Evolutionary conservation across 2,113 vertebrate genomes (phyloP), one percentile per base, ranked within the genome.

Genomic region (Dipodomys spectabilis): DNA sequence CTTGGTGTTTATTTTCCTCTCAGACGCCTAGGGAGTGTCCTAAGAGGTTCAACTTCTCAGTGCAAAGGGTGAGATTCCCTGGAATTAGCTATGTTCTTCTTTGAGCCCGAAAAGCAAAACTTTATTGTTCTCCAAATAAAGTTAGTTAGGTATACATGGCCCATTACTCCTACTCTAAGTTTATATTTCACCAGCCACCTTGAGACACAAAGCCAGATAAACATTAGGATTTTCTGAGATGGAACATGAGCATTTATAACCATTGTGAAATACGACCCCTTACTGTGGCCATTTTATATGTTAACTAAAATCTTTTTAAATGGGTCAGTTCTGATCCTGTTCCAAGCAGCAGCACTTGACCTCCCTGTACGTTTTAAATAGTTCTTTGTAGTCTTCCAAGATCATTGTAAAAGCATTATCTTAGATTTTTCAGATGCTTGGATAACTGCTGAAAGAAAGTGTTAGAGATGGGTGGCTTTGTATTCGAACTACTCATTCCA

Each of bases 31-130:
- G 0, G 19, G 6, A 82, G 12, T 6, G 8, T 11, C 20, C 27
- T 4, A 1, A 49, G 23, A 65, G 7, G 16, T 7, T 15, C 7
- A 4, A 2, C 1, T 44, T 22, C 71, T 6, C 6, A 28, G 4
- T 23, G 28, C 18, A 77, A 77, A 83, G 15, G 74, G 7, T 5
- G 44, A 45, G 32, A 2, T 35, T 44, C 7, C 1, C 16, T 22
- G 23, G 20, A 15, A 16, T 5, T 22, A 28, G 22, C 3, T 44
- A 30, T 22, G 35, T n/a, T 39, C 3, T 45, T 11, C 0, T 35
- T 25, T 39, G 25, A 13, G 39, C 28, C 3, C 1, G 53, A 57
- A 57, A 57, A 7, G 12, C 16, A 60, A 82, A 79, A 7, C 3
- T 8, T 28, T 18, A 23, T 2, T 2, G 2, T 49, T 13, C 44